These are phyloP conservation scores for Atta colombica DNA, from an alignment of 1,140 invertebrate genomes.

Conservation along the genomic window DNA sequence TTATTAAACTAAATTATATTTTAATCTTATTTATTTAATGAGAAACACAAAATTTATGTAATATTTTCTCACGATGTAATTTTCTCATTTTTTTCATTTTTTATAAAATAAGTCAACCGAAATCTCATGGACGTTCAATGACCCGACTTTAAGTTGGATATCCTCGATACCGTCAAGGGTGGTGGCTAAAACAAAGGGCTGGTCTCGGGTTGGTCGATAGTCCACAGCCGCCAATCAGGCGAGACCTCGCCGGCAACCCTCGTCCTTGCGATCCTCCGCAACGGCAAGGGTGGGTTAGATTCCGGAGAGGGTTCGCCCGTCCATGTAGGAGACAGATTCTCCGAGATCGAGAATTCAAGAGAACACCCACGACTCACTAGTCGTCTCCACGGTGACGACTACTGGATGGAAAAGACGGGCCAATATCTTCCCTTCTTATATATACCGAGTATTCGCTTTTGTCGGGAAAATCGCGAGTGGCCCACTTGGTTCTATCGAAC, in stretches of 20 bases:
- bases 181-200: slow-evolving; percentile 86
- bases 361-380: slow-evolving; percentile 72
- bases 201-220: slow-evolving; percentile 85
- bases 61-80: background rate
- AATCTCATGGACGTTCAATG: slow-evolving; percentile 71
- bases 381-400: slow-evolving; percentile 82
- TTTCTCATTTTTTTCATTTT: background rate
- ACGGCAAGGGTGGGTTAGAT: slow-evolving; percentile 70
- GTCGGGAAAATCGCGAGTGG: slow-evolving; percentile 47
- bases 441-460: slow-evolving; percentile 40
- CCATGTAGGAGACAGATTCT: slow-evolving; percentile 74
- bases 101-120: slow-evolving; percentile 40
- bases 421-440: slow-evolving; percentile 57
- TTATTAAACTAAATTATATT: background rate
- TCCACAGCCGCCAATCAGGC: slow-evolving; percentile 84
- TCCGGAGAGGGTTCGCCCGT: slow-evolving; percentile 77
- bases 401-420: slow-evolving; percentile 65
- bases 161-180: slow-evolving; percentile 78
- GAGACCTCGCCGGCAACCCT: slow-evolving; percentile 81
- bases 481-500: slow-evolving; percentile 42
- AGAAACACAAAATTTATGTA: background rate
- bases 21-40: background rate
- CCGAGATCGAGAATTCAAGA: slow-evolving; percentile 73
- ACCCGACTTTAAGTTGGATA: slow-evolving; percentile 70
- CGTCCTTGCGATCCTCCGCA: slow-evolving; percentile 80